Evolutionary conservation across 2,797 vertebrate species (phyloP).

Genomic region (Hippoglossus hippoglossus): DNA sequence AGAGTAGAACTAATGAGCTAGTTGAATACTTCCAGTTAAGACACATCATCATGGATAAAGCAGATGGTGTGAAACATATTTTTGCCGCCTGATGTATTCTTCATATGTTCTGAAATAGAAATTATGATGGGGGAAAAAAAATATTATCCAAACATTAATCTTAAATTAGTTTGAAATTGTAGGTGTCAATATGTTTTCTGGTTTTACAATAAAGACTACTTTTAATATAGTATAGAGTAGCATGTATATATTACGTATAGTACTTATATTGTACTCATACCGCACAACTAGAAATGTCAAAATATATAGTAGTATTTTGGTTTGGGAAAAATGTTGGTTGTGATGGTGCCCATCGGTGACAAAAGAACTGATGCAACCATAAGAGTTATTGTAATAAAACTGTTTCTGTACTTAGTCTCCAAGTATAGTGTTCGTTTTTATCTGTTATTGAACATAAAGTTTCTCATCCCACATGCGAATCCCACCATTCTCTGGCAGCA

Average conservation of each 20-base stretch:
- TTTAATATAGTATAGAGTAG: not conserved
- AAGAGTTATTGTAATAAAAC: not conserved
- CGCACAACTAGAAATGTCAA: not conserved
- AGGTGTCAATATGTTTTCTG: conserved; percentile 1
- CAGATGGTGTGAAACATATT: conserved; percentile 38
- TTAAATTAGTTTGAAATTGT: not conserved
- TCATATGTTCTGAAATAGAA: conserved; percentile 21
- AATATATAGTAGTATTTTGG: not conserved
- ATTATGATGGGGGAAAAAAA: not conserved
- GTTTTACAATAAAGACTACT: conserved; percentile 1
- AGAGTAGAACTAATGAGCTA: conserved; percentile 53
- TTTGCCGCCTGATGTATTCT: conserved; percentile 32
- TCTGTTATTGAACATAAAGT: conserved; percentile 31
- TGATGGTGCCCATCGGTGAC: not conserved
- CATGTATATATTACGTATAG: not conserved
- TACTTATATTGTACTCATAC: not conserved
- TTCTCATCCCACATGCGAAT: conserved; percentile 54
- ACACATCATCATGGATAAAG: conserved; percentile 22
- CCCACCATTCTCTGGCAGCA: conserved; percentile 51
- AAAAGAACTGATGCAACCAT: not conserved
- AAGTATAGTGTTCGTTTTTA: conserved; percentile 3
- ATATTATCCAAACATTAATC: not conserved
- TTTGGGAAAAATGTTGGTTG: not conserved
- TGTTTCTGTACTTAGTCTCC: not conserved
- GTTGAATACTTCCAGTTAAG: conserved; percentile 43